Base-by-base conservation (phyloP, 2,113 vertebrate genomes). In the Perca flavescens region DNA sequence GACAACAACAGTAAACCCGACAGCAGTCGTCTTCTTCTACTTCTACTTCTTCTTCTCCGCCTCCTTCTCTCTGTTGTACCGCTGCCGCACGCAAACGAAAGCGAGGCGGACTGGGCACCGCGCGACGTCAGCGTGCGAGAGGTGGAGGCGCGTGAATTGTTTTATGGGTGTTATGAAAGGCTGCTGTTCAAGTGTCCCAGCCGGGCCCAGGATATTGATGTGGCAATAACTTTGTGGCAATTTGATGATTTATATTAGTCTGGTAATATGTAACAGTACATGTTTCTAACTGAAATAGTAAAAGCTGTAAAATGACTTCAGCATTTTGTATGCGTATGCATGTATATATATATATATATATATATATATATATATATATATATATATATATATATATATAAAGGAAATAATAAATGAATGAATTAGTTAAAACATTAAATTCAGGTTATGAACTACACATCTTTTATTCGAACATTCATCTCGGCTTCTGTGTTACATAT, bases 71-170 rank as follows among this genome's bases (percentile, higher is more conserved):
- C 60, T 57, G 74, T 54, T 61, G 76, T 58, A 69, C 84, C 68
- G 49, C 84, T 80, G 86, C 91, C 60, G 46, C 84, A 86, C 78
- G 84, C 82, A 19, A 53, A 78, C 70, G 83, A 43, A 68, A 80
- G 78, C 56, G 68, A 77, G 53, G 76, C 91, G 90, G 81, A 71
- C 47, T 58, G 77, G 65, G 73, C 77, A 71, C 54, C 57, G 68
- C 74, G 68, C 64, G 72, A 88, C 91, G 93, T 93, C 89, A 92
- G 22, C 69, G 80, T 65, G 84, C 64, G 60, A 85, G 88, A 76
- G 85, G 82, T 5, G 71, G 75, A 76, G 79, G 68, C 34, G 6
- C 62, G 68, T 57, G 54, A n/a, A n/a, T n/a, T 43, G 3, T 40
- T 40, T 43, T 43, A 11, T 43, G 10, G 40, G 40, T 43, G 40